Conservation (phyloP, 2,797 vertebrate genomes). For the Petrocephalus schoutedeni region DNA sequence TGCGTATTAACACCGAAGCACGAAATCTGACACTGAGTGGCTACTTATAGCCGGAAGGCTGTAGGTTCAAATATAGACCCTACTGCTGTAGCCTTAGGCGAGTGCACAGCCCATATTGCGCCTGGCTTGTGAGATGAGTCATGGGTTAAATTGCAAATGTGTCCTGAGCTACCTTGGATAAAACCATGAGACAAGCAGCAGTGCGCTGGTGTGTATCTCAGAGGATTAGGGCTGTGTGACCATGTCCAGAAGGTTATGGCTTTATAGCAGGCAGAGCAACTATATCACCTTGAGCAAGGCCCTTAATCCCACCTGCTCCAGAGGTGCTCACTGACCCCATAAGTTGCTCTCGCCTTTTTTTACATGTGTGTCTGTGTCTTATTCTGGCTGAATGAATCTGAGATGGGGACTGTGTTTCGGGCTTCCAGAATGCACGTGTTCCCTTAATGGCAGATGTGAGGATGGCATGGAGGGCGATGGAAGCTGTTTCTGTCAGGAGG, state of each 20-base stretch:
- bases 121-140: background rate
- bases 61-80: background rate
- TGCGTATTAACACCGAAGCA: slow-evolving; percentile 38
- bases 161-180: too few species aligned
- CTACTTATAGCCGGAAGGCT: background rate
- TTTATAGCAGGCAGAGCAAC: too few species aligned
- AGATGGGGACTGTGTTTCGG: background rate
- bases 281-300: background rate
- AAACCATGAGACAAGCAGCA: too few species aligned
- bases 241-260: too few species aligned
- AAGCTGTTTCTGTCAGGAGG: slow-evolving; percentile 72
- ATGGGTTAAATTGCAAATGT: too few species aligned
- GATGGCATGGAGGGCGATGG: slow-evolving; percentile 76
- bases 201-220: too few species aligned
- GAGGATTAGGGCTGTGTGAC: too few species aligned
- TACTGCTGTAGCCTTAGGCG: background rate
- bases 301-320: background rate
- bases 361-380: background rate
- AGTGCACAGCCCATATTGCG: background rate
- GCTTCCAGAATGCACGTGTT: slow-evolving; percentile 72
- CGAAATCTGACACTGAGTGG: background rate
- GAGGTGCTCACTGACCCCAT: background rate
- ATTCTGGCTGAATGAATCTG: background rate
- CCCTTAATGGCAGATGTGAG: slow-evolving; percentile 65
- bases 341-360: background rate